A percentile compares a stretch with the other conserved stretches of the same genome.
These are phyloP conservation scores for Cavia porcellus DNA, from an alignment of 2,113 vertebrate genomes.

Conservation along the genomic window DNA sequence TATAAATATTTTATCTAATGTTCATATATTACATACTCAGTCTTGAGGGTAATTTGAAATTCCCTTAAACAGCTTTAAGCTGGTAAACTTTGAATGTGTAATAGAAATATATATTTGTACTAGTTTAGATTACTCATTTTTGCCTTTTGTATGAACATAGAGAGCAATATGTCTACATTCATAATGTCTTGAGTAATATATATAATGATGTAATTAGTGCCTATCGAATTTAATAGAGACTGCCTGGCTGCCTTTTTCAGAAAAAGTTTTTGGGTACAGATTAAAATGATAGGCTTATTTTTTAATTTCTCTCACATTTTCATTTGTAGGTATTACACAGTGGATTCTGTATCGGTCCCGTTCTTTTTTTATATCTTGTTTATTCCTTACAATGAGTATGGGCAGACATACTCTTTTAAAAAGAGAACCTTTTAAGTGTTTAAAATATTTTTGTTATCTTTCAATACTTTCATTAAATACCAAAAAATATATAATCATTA, in stretches of 20 bases:
- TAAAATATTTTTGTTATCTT: not conserved
- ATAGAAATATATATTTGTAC: not conserved
- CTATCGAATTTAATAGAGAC: constrained; percentile 15
- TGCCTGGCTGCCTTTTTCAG: not conserved
- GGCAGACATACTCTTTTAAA: not conserved
- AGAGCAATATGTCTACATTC: not conserved
- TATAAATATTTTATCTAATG: constrained; percentile 34
- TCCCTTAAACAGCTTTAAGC: constrained; percentile 34
- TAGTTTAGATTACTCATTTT: constrained; percentile 37
- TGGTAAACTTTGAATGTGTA: constrained; percentile 41
- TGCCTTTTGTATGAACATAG: constrained; percentile 41
- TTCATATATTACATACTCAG: constrained; percentile 29
- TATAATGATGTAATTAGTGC: constrained; percentile 51
- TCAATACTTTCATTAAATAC: constrained; percentile 38
- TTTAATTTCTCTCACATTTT: constrained; percentile 42
- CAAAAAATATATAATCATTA: constrained; percentile 51
- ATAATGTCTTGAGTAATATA: not conserved
- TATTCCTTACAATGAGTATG: not conserved
- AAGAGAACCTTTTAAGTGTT: constrained; percentile 7
- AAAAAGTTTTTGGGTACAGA: constrained; percentile 29
- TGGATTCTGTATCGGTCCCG: not conserved
- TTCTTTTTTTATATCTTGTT: constrained; percentile 51
- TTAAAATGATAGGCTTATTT: constrained; percentile 34
- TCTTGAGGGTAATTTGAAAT: constrained; percentile 62
- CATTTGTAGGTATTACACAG: constrained; percentile 12